Base-by-base conservation (phyloP, 2,797 vertebrate genomes). In the Coregonus ussuriensis region DNA sequence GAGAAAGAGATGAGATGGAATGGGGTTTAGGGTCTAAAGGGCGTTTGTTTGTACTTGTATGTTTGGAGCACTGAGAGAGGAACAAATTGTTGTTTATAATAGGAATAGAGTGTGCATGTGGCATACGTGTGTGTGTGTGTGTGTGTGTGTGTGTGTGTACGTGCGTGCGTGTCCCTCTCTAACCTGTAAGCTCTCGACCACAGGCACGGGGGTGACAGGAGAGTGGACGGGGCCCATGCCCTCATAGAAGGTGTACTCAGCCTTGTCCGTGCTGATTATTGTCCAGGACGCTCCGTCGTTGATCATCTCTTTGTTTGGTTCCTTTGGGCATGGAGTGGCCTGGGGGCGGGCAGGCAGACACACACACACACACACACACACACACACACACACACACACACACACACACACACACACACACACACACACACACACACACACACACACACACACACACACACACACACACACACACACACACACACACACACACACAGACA, bases 231-330 rank as follows among this genome's bases (percentile, higher is more conserved):
- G 97, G 82, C 98, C 98, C 98, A 99, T 99, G 78, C 98, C 98
- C 95, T 99, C 98, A 76, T 99, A 99, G 94, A 99, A 99, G 0
- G 98, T 99, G 84, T 99, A 99, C 87, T 99, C 98, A 18, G 98
- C 98, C 93, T 99, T 99, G 90, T 99, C 98, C 77, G 98, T 99
- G 91, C 98, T 99, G 93, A 99, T 99, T 96, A 99, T 99, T 96
- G 98, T 99, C 98, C 98, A 99, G 84, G 98, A 99, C 89, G 98
- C 98, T 79, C 98, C 98, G 15, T 99, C 98, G 75, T 99, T 99
- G 91, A 99, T 99, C 98, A 99, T 99, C 94, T 99, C 98, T 94
- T 99, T 99, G 95, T 98, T 99, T 95, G 97, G 97, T 96, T 99
- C 98, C 94, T 99, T 99, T 79, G 98, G 98, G 92, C 98, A 99